phyloP scores from a whole-genome alignment of 2,797 vertebrate species.

The Dendrocincla fuliginosa region DNA sequence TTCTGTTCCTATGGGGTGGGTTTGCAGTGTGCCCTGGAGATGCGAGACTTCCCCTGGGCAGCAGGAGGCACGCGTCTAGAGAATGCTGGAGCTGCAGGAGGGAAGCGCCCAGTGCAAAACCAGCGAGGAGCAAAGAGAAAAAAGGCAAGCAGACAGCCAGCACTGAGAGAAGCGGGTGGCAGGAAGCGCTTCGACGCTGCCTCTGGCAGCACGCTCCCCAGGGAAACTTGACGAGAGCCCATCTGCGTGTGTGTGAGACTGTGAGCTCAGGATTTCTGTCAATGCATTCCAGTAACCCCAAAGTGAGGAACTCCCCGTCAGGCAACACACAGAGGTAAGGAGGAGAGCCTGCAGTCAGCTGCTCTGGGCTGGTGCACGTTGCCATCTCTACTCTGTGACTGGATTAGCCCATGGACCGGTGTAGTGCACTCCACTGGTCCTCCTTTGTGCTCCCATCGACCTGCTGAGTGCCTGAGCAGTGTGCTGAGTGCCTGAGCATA shows the following conservation, averaged over 20 bases:
- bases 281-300: slow-evolving; percentile 98
- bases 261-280: slow-evolving; percentile 93
- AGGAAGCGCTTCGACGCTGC: slow-evolving; percentile 66
- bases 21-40: slow-evolving; percentile 92
- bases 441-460: background rate
- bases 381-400: background rate
- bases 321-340: slow-evolving; percentile 98
- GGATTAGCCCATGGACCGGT: background rate
- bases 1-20: background rate
- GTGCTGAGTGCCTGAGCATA: background rate
- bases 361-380: background rate
- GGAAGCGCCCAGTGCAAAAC: slow-evolving; percentile 91
- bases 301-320: slow-evolving; percentile 99
- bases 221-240: slow-evolving; percentile 86
- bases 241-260: slow-evolving; percentile 81
- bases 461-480: fast-evolving
- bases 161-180: slow-evolving; percentile 71
- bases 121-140: slow-evolving; percentile 93
- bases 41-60: slow-evolving; percentile 93
- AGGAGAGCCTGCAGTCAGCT: background rate
- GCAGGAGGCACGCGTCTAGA: slow-evolving; percentile 89
- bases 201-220: slow-evolving; percentile 74
- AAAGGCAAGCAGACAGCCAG: slow-evolving; percentile 87
- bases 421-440: background rate
- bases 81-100: slow-evolving; percentile 98